Evolutionary conservation across 2,113 vertebrate species (phyloP), one percentile per base, ranked within the genome.

Genomic region (Epinephelus moara): DNA sequence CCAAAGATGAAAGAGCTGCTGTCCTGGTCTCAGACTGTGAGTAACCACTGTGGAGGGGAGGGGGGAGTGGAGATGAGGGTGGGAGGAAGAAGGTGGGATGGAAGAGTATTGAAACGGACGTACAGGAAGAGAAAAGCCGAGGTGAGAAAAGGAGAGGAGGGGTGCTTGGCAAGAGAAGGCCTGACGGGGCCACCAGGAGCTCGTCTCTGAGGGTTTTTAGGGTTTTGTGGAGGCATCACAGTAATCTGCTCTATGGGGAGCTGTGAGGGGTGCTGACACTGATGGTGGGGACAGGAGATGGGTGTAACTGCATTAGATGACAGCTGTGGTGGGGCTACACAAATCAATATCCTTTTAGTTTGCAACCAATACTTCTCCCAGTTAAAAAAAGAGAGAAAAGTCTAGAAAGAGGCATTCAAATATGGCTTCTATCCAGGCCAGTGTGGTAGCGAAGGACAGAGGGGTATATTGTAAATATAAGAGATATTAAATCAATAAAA

Each of bases 301-400:
- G n/a, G 52, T 64, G 33, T 15, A 49, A 61, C 61, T 52, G 45
- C 45, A 76, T 76, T 59, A 59, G 80, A 77, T 83, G 81, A 84
- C 86, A 78, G 73, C 67, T 64, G 64, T 62, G 69, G 76, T 82
- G 70, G 67, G 72, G 55, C 30, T 50, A 49, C 12, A 75, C 37
- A 82, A 90, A 89, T 89, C 84, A 89, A 89, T 90, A 85, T 40
- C 30, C 68, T 83, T 81, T 87, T 66, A 85, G 78, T 70, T 71
- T 74, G 56, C 60, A 59, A 74, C 45, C 70, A 76, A 72, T 78
- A 63, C 72, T 73, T 89, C 69, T 85, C 76, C 81, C 50, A 67
- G 27, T 69, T 55, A 45, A 59, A 81, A 68, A 6, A 3, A 63
- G n/a, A 52, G 2, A 61, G 71, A 56, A 62, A 76, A 27, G 75